A percentile compares a stretch with the other conserved stretches of the same genome.
These are phyloP conservation scores for Lacerta bilineata DNA, from an alignment of 2,797 vertebrate genomes.

Conservation along the genomic window DNA sequence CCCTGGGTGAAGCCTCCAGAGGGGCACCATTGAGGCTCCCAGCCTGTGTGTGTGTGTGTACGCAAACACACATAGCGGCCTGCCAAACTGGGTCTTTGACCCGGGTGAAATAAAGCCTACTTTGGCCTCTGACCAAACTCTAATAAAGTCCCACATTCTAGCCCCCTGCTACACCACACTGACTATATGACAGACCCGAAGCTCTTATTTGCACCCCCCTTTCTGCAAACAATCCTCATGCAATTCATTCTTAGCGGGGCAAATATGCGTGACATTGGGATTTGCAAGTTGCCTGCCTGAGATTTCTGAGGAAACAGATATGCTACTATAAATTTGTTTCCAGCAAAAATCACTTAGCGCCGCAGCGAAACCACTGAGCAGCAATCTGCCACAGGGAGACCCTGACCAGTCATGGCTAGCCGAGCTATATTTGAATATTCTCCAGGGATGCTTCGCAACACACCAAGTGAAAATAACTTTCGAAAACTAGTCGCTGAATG, in stretches of 20 bases:
- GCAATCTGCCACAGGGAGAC: not conserved
- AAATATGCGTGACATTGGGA: slow-evolving; percentile 13
- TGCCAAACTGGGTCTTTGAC: too few relatives aligned
- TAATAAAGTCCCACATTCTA: not conserved
- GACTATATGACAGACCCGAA: not conserved
- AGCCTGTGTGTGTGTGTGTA: too few relatives aligned
- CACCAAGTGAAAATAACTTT: not conserved
- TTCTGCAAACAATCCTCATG: slow-evolving; percentile 8
- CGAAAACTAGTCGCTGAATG: not conserved
- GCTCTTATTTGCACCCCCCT: not conserved
- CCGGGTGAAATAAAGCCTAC: too few relatives aligned
- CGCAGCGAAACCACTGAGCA: not conserved
- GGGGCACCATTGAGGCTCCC: too few relatives aligned
- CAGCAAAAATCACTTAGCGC: not conserved
- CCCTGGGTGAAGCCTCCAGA: too few relatives aligned
- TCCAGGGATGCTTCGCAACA: not conserved
- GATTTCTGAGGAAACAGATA: slow-evolving; percentile 1
- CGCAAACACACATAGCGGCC: too few relatives aligned
- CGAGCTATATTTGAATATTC: not conserved
- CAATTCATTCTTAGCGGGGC: slow-evolving; percentile 5
- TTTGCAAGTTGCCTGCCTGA: slow-evolving; percentile 18
- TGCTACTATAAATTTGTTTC: slow-evolving; percentile 1
- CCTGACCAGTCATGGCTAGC: not conserved
- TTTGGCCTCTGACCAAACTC: too few relatives aligned
- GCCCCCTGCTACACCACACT: not conserved